Base-by-base conservation (phyloP, 2,113 vertebrate species). In the Pundamilia nyererei region DNA sequence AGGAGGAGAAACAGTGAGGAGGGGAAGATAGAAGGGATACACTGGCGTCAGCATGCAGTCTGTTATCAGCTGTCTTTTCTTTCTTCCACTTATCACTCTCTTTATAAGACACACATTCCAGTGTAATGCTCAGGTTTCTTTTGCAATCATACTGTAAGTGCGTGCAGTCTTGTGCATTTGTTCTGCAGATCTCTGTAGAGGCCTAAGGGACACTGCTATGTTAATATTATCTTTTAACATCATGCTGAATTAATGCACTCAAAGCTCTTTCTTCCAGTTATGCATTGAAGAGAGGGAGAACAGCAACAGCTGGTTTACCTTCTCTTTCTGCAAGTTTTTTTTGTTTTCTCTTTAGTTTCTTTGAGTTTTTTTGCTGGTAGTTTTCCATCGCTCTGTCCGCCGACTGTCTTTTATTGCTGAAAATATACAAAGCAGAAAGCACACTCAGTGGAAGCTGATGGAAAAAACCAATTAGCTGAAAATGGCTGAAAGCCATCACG, bases 1-100 rank as follows among this genome's bases (percentile, higher is more conserved):
- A 81, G 88, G 80, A 60, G 81, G 87, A 84, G 87, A 82, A 80
- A 87, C 29, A 15, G 54, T 9, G 82, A 53, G 83, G 82, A 51
- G 72, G 38, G 79, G 45, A 58, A 51, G 84, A 82, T 83, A 56
- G 84, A 89, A 79, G 24, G 75, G 60, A 87, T 89, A 87, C 87
- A 89, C 88, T 85, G 82, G 90, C 83, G 86, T 94, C 93, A 94
- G 91, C 94, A 94, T 92, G 89, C 93, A 94, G 93, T 92, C 90
- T 92, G 91, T 91, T 93, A 94, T 94, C 91, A 84, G 79, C 86
- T 79, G 62, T 91, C 87, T 84, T 80, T 80, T 91, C 85, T 87
- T 87, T 84, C 81, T 85, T 89, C 87, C 68, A 77, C 88, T 91
- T 89, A 90, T 92, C 91, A 87, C 90, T 90, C 89, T 85, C 79